Percentiles rank a stretch among this genome's conserved stretches.
Evolutionary conservation across 2,113 vertebrate species (phyloP).

Genomic region (Ptilorrhoa leucosticta): DNA sequence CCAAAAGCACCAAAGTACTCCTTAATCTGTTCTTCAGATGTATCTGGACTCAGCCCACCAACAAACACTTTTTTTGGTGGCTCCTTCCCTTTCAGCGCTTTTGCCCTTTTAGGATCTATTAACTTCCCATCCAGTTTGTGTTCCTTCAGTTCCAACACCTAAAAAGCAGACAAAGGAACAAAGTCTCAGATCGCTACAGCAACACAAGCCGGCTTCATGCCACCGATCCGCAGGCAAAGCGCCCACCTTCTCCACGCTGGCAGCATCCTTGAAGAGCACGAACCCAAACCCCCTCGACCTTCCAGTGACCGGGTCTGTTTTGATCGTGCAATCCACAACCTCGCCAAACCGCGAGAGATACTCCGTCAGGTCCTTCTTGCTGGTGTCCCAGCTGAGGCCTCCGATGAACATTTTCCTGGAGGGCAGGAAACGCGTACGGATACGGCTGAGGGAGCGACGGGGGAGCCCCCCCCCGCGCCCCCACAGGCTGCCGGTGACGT

Average conservation of each 20-base stretch:
- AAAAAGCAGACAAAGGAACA: background rate
- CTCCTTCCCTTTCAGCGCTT: slow-evolving; percentile 86
- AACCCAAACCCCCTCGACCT: slow-evolving; percentile 87
- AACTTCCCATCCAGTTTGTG: slow-evolving; percentile 88
- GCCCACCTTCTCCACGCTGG: slow-evolving; percentile 85
- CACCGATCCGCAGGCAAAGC: background rate
- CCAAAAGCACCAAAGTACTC: slow-evolving; percentile 87
- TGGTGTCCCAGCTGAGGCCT: slow-evolving; percentile 90
- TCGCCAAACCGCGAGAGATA: slow-evolving; percentile 88
- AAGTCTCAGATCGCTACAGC: background rate
- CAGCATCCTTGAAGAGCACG: slow-evolving; percentile 86
- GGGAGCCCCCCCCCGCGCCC: background rate
- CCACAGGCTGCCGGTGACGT: background rate
- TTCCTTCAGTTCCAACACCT: slow-evolving; percentile 88
- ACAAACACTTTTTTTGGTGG: slow-evolving; percentile 90
- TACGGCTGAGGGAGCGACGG: background rate
- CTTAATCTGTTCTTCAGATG: slow-evolving; percentile 86
- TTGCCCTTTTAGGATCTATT: slow-evolving; percentile 88
- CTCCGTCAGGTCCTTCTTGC: slow-evolving; percentile 89
- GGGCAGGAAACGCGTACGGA: fast-evolving
- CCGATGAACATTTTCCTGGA: slow-evolving; percentile 90
- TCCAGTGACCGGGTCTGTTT: slow-evolving; percentile 86
- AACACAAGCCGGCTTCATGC: background rate
- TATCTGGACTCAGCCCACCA: slow-evolving; percentile 87
- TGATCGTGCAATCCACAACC: slow-evolving; percentile 89